These are phyloP conservation scores for Ianthella basta DNA, from an alignment of 37 sponge, comb jelly and placozoan species.

Conservation along the genomic window DNA sequence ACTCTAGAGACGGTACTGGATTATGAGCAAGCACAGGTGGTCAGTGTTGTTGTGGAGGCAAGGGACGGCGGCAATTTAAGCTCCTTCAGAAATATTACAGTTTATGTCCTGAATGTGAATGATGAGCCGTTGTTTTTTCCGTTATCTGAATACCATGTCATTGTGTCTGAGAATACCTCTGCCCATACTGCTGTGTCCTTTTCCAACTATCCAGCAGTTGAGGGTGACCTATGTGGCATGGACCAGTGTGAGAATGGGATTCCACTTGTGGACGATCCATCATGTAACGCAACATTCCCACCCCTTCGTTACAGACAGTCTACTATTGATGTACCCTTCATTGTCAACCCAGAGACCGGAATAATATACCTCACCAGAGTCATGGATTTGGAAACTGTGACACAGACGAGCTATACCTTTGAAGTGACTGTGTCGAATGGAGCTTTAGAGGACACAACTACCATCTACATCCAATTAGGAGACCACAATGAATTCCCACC, in stretches of 20 bases:
- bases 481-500: constrained; percentile 61
- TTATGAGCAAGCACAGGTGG: constrained; percentile 21
- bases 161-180: constrained; percentile 53
- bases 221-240: neutral
- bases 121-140: constrained; percentile 42
- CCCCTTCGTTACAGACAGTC: neutral
- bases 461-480: constrained; percentile 30
- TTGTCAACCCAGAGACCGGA: constrained; percentile 35
- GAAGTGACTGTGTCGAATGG: neutral
- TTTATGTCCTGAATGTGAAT: constrained; percentile 41
- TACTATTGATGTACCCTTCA: neutral
- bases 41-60: constrained; percentile 35
- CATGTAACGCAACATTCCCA: neutral
- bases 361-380: neutral
- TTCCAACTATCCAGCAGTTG: neutral
- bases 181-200: constrained; percentile 16
- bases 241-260: constrained; percentile 15
- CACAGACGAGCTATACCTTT: neutral
- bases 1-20: constrained; percentile 31
- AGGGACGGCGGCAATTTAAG: constrained; percentile 35
- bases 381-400: neutral
- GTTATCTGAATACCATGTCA: neutral
- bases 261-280: neutral
- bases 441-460: neutral
- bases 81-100: neutral